A percentile compares a stretch with the other conserved stretches of the same genome.
Evolutionary conservation across 2,797 vertebrate genomes (phyloP).

Genomic region (Morus bassanus): DNA sequence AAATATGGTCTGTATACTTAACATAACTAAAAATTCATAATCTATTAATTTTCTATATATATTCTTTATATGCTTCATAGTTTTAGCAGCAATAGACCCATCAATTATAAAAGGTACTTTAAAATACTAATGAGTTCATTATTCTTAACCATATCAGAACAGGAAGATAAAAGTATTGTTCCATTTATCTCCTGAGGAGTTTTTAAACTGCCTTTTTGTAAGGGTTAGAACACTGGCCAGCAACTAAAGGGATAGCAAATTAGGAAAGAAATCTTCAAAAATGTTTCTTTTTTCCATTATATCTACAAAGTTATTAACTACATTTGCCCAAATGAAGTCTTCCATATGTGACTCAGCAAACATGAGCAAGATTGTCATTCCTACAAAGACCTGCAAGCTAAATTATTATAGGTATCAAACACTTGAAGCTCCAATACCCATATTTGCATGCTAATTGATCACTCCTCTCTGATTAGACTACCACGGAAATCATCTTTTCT

Average conservation of each 20-base stretch:
- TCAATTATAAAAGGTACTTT: not conserved
- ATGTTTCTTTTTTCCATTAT: not conserved
- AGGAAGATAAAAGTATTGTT: not conserved
- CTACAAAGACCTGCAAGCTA: not conserved
- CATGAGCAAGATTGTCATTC: not conserved
- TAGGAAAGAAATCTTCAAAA: not conserved
- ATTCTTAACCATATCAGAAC: not conserved
- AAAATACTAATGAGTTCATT: not conserved
- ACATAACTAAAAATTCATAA: not conserved
- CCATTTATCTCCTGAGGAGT: not conserved
- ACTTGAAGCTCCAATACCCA: not conserved
- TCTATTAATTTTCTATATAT: not conserved
- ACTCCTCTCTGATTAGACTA: not conserved
- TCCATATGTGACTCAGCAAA: not conserved
- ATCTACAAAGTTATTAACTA: not conserved
- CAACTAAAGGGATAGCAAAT: not conserved
- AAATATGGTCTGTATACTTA: not conserved
- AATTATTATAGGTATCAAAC: not conserved
- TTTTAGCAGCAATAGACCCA: not conserved
- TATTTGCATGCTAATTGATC: not conserved
- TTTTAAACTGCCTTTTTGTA: not conserved
- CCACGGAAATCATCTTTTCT: not conserved
- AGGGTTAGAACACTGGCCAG: not conserved
- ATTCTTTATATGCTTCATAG: not conserved
- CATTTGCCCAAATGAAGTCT: not conserved